Percentiles rank a stretch among this genome's conserved stretches.
Conservation (phyloP, 37 sponge, comb jelly and placozoan genomes). For the Hormiphora californensis region DNA sequence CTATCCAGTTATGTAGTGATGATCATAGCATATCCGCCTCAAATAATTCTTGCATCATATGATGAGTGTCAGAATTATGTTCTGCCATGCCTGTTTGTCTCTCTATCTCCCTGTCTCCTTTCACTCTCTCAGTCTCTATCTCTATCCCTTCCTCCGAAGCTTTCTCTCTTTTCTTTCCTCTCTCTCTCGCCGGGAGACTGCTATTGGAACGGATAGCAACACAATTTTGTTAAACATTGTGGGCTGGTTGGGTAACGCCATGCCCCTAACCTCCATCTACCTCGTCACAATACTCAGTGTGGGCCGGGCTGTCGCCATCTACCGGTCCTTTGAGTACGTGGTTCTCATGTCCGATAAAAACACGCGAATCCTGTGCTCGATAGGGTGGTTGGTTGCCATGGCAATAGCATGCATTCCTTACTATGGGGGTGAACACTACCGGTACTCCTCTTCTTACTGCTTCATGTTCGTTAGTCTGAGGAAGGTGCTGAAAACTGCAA, state of each 20-base stretch:
- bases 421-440: slow-evolving; percentile 39
- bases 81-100: no score
- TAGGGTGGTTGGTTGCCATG: slow-evolving; percentile 1
- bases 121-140: no score
- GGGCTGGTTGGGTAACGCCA: slow-evolving; percentile 40
- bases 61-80: no score
- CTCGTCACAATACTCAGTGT: slow-evolving; percentile 29
- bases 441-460: slow-evolving; percentile 8
- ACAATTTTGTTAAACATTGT: no score
- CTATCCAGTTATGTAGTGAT: no score
- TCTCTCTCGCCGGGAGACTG: no score
- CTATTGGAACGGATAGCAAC: no score
- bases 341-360: slow-evolving; percentile 16
- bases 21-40: no score
- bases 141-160: no score
- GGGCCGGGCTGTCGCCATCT: slow-evolving; percentile 32
- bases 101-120: no score
- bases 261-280: slow-evolving; percentile 53
- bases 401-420: slow-evolving; percentile 34
- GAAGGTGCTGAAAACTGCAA: not conserved
- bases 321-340: slow-evolving; percentile 48
- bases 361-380: not conserved
- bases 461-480: slow-evolving; percentile 35
- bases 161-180: no score
- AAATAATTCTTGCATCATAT: no score